Evolutionary conservation across 2,797 vertebrate species (phyloP).

Genomic region (Danio aesculapii): DNA sequence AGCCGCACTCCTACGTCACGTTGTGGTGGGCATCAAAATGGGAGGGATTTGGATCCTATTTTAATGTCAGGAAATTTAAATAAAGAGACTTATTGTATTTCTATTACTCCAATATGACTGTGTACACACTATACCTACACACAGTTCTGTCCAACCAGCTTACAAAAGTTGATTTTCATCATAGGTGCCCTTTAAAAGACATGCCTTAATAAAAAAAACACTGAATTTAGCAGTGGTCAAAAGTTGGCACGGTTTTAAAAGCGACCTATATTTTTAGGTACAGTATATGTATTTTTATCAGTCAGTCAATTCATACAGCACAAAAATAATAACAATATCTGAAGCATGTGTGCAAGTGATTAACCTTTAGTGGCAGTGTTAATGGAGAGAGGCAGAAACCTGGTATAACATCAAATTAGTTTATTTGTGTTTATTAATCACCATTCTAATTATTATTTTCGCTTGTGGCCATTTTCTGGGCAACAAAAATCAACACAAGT

Average conservation of each 20-base stretch:
- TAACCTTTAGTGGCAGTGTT: slow-evolving; percentile 2
- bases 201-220: background rate
- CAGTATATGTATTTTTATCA: background rate
- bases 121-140: too few species aligned
- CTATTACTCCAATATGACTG: too few species aligned
- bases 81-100: too few species aligned
- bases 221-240: background rate
- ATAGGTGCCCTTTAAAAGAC: background rate
- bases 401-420: background rate
- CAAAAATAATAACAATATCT: background rate
- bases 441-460: background rate
- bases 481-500: background rate
- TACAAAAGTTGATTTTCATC: too few species aligned
- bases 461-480: background rate
- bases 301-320: background rate
- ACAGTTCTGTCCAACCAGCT: too few species aligned
- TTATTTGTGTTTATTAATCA: slow-evolving; percentile 23
- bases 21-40: too few species aligned
- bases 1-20: too few species aligned
- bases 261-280: background rate
- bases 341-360: background rate
- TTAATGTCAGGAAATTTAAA: too few species aligned
- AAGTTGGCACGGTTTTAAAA: background rate
- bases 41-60: too few species aligned
- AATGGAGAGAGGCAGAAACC: background rate